These are phyloP conservation scores for Acinonyx jubatus DNA, from an alignment of 2,113 vertebrate species.

Conservation along the genomic window DNA sequence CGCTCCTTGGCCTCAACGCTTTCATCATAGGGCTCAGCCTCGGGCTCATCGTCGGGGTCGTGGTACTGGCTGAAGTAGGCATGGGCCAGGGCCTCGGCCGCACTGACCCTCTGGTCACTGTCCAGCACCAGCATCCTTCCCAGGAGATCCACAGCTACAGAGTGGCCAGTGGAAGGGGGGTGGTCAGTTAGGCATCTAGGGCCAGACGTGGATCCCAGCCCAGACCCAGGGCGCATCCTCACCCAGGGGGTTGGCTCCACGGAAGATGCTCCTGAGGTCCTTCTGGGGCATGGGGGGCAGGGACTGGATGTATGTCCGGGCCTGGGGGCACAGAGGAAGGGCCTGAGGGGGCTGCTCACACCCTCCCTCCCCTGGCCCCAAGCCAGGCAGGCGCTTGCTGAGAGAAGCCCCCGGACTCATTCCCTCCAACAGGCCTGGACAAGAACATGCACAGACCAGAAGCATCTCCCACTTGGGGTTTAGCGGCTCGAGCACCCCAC, in stretches of 20 bases:
- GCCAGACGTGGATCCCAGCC: neutral
- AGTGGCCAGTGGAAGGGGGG: accelerated
- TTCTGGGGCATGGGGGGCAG: constrained; percentile 97
- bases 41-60: constrained; percentile 95
- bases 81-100: constrained; percentile 93
- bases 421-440: neutral
- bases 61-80: constrained; percentile 98
- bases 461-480: neutral
- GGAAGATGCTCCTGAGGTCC: constrained; percentile 95
- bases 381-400: neutral
- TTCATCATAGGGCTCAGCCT: constrained; percentile 94
- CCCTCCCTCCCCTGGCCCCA: neutral
- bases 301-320: constrained; percentile 98
- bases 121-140: constrained; percentile 98
- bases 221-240: constrained; percentile 69
- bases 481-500: neutral
- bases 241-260: constrained; percentile 96
- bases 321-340: constrained; percentile 84
- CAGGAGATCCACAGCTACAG: constrained; percentile 94
- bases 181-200: neutral
- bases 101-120: constrained; percentile 95
- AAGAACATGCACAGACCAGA: neutral
- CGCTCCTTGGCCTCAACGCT: constrained; percentile 94
- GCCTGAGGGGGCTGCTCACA: neutral
- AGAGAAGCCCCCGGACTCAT: neutral